Conservation (phyloP, 2,113 vertebrate species). For the Spea multiplicata region DNA sequence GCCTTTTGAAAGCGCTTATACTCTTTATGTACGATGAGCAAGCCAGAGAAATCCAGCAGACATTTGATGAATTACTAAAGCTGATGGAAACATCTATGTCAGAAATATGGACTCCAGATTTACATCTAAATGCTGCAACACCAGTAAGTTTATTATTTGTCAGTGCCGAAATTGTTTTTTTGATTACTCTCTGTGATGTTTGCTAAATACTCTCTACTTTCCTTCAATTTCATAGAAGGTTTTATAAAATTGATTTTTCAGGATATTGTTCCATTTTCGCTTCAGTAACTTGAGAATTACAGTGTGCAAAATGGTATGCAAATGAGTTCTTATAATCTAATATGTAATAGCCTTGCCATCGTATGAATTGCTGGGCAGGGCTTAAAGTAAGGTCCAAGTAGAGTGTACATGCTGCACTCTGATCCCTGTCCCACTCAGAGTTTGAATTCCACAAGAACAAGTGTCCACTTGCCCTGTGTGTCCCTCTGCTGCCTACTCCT, state of each 20-base stretch:
- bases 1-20: conserved; percentile 83
- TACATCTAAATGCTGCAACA: conserved; percentile 57
- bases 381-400: too few relatives aligned
- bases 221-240: too few relatives aligned
- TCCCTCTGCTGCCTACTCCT: too few relatives aligned
- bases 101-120: conserved; percentile 79
- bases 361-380: too few relatives aligned
- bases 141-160: conserved; percentile 64
- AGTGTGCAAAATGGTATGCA: too few relatives aligned
- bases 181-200: background rate
- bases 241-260: too few relatives aligned
- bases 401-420: too few relatives aligned
- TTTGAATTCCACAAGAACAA: too few relatives aligned
- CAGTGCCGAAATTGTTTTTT: background rate
- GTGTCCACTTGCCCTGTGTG: too few relatives aligned
- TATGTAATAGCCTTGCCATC: background rate
- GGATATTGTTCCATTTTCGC: too few relatives aligned
- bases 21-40: conserved; percentile 82
- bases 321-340: background rate
- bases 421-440: too few relatives aligned
- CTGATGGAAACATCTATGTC: conserved; percentile 74
- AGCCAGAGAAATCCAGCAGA: conserved; percentile 76
- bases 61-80: conserved; percentile 72
- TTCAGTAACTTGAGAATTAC: too few relatives aligned
- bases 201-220: background rate